Percentiles rank a stretch among this genome's conserved stretches.
phyloP scores from a whole-genome alignment of 2,888 invertebrate species.

The Xestia xanthographa region DNA sequence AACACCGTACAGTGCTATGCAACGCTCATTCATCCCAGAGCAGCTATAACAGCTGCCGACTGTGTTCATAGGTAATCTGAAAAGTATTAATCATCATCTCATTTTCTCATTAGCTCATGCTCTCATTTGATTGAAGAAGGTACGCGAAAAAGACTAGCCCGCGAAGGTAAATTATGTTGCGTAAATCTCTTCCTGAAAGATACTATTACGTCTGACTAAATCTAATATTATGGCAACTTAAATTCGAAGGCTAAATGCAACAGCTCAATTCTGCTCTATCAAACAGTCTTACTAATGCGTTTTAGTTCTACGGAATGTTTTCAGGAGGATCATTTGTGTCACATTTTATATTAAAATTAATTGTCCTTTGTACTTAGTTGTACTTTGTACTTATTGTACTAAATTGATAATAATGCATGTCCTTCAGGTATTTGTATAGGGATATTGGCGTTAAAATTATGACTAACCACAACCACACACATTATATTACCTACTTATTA shows the following conservation, averaged over 20 bases:
- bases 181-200: neutral
- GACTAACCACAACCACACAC: too few relatives aligned
- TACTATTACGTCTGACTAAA: neutral
- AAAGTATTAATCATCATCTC: neutral
- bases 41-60: conserved; percentile 82
- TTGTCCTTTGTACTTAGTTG: neutral
- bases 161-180: neutral
- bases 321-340: neutral
- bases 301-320: neutral
- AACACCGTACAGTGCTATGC: conserved; percentile 83
- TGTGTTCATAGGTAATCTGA: conserved; percentile 81
- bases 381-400: neutral
- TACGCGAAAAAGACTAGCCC: neutral
- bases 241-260: neutral
- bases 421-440: neutral
- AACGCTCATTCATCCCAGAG: conserved; percentile 83
- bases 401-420: neutral
- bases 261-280: neutral
- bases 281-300: neutral
- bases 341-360: neutral
- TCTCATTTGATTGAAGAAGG: neutral
- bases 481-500: too few relatives aligned
- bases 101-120: too few relatives aligned
- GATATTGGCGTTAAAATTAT: conserved; percentile 5
- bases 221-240: neutral